Percentiles rank a stretch among this genome's conserved stretches.
These are phyloP conservation scores for Saturnia pavonia DNA, from an alignment of 2,888 invertebrate genomes.

Conservation along the genomic window DNA sequence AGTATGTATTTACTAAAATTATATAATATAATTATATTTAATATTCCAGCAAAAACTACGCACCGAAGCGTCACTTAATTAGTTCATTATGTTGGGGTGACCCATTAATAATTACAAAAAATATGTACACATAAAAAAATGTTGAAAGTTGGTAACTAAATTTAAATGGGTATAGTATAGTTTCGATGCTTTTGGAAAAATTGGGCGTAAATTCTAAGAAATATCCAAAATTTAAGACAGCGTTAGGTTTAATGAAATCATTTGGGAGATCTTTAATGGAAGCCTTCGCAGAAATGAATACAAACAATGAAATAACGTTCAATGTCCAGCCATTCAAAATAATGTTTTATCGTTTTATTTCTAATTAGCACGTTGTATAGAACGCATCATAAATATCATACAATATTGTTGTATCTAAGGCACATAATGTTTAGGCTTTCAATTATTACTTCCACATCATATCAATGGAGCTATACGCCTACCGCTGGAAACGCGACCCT, in stretches of 20 bases:
- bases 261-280: constrained; percentile 39
- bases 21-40: constrained; percentile 72
- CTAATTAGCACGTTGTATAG: constrained; percentile 82
- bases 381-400: constrained; percentile 81
- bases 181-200: neutral
- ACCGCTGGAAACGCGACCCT: too few species aligned
- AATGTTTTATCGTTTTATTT: constrained; percentile 72
- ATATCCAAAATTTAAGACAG: constrained; percentile 17
- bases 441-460: constrained; percentile 77
- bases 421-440: constrained; percentile 83
- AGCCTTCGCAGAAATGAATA: constrained; percentile 70
- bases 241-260: constrained; percentile 17
- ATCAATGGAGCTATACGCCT: constrained; percentile 79
- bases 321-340: constrained; percentile 73
- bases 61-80: constrained; percentile 77
- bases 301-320: constrained; percentile 61
- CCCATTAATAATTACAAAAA: constrained; percentile 66
- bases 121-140: constrained; percentile 41
- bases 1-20: constrained; percentile 64
- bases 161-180: constrained; percentile 11
- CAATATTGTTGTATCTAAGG: constrained; percentile 83
- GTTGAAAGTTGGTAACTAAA: constrained; percentile 14
- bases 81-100: constrained; percentile 68
- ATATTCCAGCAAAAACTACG: constrained; percentile 76
- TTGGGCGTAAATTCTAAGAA: constrained; percentile 18